Evolutionary conservation across 1,140 invertebrate species (phyloP).

Genomic region (Drosophila ficusphila): DNA sequence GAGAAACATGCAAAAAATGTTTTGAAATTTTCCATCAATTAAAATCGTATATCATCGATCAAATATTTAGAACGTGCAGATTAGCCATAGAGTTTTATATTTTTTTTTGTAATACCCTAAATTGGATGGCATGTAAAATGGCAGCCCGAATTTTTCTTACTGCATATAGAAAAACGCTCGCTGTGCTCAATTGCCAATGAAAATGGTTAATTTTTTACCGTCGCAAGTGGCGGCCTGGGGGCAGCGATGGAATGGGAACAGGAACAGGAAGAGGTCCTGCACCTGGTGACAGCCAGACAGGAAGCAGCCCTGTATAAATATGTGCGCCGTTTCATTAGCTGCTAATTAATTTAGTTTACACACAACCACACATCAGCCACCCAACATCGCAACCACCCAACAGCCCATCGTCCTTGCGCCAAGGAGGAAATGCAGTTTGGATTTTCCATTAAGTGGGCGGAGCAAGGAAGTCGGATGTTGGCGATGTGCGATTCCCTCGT

Average conservation of each 20-base stretch:
- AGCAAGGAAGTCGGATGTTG: slow-evolving; percentile 4
- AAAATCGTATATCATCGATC: no score
- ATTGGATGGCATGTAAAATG: no score
- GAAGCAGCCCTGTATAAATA: slow-evolving; percentile 54
- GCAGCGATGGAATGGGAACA: background rate
- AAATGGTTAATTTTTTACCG: slow-evolving; percentile 61
- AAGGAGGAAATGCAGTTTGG: slow-evolving; percentile 37
- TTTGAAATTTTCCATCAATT: no score
- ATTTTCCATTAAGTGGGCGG: slow-evolving; percentile 61
- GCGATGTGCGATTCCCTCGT: slow-evolving; percentile 9
- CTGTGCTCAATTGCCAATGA: slow-evolving; percentile 66
- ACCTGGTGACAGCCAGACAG: slow-evolving; percentile 27
- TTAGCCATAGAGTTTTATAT: no score
- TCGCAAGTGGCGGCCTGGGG: background rate
- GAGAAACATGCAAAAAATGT: background rate
- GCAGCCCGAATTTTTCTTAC: background rate
- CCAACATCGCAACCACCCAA: background rate
- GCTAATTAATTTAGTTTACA: slow-evolving; percentile 67
- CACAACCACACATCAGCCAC: background rate
- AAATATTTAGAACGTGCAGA: no score
- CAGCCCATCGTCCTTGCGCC: no score
- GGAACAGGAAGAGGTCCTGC: slow-evolving; percentile 8
- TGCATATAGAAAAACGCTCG: slow-evolving; percentile 1
- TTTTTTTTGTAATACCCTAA: no score
- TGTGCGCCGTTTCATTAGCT: slow-evolving; percentile 74